Conservation (phyloP, 1,140 invertebrate genomes). For the Drosophila arawakana region DNA sequence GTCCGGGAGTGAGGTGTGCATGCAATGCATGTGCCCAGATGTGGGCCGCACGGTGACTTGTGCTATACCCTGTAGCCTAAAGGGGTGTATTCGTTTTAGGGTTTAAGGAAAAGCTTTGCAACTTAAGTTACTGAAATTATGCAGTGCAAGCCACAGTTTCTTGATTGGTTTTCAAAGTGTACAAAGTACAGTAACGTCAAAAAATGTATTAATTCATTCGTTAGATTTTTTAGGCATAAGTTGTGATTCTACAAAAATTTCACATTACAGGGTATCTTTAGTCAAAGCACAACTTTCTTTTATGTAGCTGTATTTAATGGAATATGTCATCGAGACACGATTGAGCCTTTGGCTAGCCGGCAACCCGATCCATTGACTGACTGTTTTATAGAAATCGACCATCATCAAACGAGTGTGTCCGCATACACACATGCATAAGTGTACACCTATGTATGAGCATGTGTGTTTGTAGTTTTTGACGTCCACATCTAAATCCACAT, state of each 20-base stretch:
- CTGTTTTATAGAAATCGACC: conserved; percentile 42
- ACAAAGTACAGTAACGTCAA: too few species aligned
- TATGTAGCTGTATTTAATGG: conserved; percentile 57
- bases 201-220: too few species aligned
- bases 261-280: conserved; percentile 13
- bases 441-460: not conserved
- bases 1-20: conserved; percentile 64
- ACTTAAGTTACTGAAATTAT: too few species aligned
- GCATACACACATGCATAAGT: conserved; percentile 13
- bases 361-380: conserved; percentile 63
- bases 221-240: too few species aligned
- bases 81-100: not conserved
- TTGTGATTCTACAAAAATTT: too few species aligned
- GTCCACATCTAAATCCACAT: conserved; percentile 48
- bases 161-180: too few species aligned
- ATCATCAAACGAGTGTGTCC: not conserved
- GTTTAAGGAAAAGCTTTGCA: too few species aligned
- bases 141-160: too few species aligned
- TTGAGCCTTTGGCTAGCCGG: conserved; percentile 5
- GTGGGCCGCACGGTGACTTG: conserved; percentile 45
- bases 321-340: conserved; percentile 72
- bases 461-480: not conserved
- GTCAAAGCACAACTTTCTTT: not conserved
- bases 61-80: not conserved
- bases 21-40: conserved; percentile 40